A percentile compares a stretch with the other conserved stretches of the same genome.
phyloP scores from a whole-genome alignment of 2,888 invertebrate species.

The Galerucella pusilla region DNA sequence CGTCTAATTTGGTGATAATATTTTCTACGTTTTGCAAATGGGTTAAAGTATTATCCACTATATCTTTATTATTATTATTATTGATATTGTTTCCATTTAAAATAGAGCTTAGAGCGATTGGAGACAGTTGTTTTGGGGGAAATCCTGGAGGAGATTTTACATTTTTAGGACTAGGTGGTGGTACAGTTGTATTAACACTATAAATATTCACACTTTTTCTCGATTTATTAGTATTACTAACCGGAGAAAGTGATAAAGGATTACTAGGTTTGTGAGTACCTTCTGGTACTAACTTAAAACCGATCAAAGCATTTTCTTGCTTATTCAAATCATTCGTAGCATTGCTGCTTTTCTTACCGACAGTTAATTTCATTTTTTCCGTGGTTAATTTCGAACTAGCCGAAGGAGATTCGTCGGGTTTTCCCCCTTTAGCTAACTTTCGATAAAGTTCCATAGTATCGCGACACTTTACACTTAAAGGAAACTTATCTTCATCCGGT shows the following conservation, averaged over 20 bases:
- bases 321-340: conserved; percentile 63
- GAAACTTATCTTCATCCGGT: conserved; percentile 49
- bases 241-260: conserved; percentile 47
- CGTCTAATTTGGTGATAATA: conserved; percentile 58
- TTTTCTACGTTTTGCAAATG: conserved; percentile 64
- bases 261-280: conserved; percentile 61
- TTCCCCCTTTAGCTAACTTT: conserved; percentile 52
- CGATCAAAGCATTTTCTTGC: conserved; percentile 66
- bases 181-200: conserved; percentile 48
- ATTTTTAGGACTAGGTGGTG: conserved; percentile 29
- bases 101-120: conserved; percentile 51
- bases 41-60: conserved; percentile 55
- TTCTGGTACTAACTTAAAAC: conserved; percentile 68
- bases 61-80: neutral
- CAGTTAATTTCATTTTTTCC: conserved; percentile 50
- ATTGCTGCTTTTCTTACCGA: conserved; percentile 54
- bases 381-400: conserved; percentile 46
- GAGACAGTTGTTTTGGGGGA: conserved; percentile 17
- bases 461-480: conserved; percentile 53
- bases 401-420: conserved; percentile 55
- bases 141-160: conserved; percentile 33
- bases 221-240: conserved; percentile 47
- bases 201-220: conserved; percentile 59
- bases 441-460: conserved; percentile 50
- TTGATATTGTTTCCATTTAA: conserved; percentile 41